phyloP scores from a whole-genome alignment of 2,113 vertebrate species.

The Manacus vitellinus region DNA sequence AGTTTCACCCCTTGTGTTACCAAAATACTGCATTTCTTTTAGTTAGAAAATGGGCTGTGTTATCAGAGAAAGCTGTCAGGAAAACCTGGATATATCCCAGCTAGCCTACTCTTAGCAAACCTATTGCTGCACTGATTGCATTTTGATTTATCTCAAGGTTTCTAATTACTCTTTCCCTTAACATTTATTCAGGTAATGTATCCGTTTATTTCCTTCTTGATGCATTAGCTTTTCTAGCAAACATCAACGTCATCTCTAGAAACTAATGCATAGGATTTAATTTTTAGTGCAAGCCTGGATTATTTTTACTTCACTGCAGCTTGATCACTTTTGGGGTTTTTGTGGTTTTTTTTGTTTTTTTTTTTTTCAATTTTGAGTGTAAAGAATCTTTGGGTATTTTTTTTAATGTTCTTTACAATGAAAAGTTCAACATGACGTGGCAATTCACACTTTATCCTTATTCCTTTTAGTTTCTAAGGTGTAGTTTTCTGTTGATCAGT shows the following conservation, averaged over 20 bases:
- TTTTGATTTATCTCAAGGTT: conserved; percentile 43
- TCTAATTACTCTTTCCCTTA: conserved; percentile 14
- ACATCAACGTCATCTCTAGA: neutral
- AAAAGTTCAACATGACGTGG: neutral
- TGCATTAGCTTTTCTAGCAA: neutral
- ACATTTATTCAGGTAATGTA: neutral
- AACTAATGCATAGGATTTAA: neutral
- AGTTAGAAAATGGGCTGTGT: neutral
- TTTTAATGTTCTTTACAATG: neutral
- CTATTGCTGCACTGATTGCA: neutral
- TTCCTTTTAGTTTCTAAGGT: neutral
- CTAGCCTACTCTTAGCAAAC: neutral
- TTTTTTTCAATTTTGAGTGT: neutral
- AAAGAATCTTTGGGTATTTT: neutral
- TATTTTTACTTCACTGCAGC: neutral
- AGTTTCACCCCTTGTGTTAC: neutral
- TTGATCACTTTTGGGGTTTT: neutral
- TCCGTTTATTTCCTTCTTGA: conserved; percentile 6
- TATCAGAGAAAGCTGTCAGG: neutral
- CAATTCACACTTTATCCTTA: neutral
- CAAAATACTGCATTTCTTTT: neutral
- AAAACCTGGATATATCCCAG: neutral
- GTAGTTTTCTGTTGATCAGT: neutral
- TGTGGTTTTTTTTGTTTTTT: too few relatives aligned
- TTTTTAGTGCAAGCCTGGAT: neutral